Conservation (phyloP, 1,140 invertebrate genomes). For the Cherax quadricarinatus region DNA sequence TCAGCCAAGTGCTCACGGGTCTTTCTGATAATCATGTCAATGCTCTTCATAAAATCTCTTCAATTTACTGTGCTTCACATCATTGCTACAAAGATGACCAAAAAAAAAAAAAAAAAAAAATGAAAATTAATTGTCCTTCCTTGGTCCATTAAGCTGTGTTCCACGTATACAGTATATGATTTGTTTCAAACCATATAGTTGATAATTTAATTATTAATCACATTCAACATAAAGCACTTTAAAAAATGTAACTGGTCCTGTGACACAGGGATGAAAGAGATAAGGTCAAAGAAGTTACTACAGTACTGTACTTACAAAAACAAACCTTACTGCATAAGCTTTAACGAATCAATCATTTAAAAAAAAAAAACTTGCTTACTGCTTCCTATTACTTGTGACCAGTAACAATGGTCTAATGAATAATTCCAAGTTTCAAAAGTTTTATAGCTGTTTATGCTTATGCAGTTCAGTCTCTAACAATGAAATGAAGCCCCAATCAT, state of each 20-base stretch:
- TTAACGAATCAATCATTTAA: not conserved
- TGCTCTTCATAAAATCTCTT: constrained; percentile 26
- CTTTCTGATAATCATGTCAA: constrained; percentile 47
- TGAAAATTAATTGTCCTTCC: not conserved
- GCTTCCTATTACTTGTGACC: not conserved
- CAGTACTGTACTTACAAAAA: constrained; percentile 25
- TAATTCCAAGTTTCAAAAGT: not conserved
- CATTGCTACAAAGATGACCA: not conserved
- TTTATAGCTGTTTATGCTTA: constrained; percentile 9
- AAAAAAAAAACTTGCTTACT: too few relatives aligned
- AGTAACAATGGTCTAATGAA: not conserved
- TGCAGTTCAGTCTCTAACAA: constrained; percentile 55
- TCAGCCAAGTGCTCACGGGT: constrained; percentile 61
- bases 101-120: not conserved
- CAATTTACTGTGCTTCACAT: constrained; percentile 31
- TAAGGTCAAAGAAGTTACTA: constrained; percentile 34
- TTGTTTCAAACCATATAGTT: constrained; percentile 2
- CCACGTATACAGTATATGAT: not conserved
- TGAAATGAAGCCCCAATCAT: constrained; percentile 10
- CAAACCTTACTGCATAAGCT: constrained; percentile 53
- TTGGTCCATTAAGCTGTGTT: not conserved
- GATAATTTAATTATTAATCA: not conserved
- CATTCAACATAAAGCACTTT: not conserved
- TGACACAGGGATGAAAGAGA: constrained; percentile 29
- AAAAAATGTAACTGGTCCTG: constrained; percentile 21